These are phyloP conservation scores for Colletes gigas DNA, from an alignment of 1,140 invertebrate genomes.

Conservation along the genomic window DNA sequence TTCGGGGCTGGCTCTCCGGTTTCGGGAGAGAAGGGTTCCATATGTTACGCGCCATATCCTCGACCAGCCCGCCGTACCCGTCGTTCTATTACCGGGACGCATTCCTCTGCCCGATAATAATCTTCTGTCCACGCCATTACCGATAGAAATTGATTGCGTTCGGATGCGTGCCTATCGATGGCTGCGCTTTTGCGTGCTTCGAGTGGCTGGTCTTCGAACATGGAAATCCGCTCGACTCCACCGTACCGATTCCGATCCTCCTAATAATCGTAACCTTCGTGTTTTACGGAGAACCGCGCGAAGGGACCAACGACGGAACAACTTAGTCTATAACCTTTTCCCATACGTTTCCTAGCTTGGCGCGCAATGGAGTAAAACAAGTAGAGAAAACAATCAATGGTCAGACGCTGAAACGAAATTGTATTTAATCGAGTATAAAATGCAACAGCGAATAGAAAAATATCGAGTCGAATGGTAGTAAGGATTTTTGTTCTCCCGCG, in stretches of 20 bases:
- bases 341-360: no score
- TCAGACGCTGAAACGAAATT: no score
- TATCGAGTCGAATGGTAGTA: no score
- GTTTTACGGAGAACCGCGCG: no score
- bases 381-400: no score
- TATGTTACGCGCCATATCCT: conserved; percentile 57
- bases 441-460: no score
- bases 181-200: neutral
- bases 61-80: neutral
- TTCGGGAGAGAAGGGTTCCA: conserved; percentile 28
- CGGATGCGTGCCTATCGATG: conserved; percentile 21
- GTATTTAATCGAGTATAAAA: no score
- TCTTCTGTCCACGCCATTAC: conserved; percentile 56
- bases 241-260: neutral
- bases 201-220: neutral
- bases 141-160: conserved; percentile 67
- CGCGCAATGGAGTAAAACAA: no score
- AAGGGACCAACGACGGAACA: no score
- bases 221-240: neutral
- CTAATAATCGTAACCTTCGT: no score
- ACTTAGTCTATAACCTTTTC: no score
- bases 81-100: conserved; percentile 18
- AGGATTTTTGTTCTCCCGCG: no score
- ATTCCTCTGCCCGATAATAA: conserved; percentile 63
- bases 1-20: neutral